Evolutionary conservation across 2,113 vertebrate genomes (phyloP), one percentile per base, ranked within the genome.

Genomic region (Sminthopsis crassicaudata): DNA sequence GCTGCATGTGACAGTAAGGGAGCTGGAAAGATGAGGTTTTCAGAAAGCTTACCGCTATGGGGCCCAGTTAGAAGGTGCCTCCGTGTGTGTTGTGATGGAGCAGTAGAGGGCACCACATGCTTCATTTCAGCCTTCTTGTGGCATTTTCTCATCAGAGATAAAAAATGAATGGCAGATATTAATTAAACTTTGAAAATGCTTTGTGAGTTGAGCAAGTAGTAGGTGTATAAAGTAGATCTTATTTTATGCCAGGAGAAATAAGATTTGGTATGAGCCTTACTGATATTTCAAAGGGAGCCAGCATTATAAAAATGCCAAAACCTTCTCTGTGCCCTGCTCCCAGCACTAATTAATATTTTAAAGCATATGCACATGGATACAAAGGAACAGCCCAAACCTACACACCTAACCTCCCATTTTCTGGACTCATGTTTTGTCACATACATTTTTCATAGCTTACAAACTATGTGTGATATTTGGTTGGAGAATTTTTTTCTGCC

Each of bases 41-140:
- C 89, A 92, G 53, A 46, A 48, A 4, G 53, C 23, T 36, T 22
- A 50, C 60, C 48, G n/a, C 46, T 10, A 53, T 0, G 23, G 36
- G 36, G 8, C 46, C 26, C 42, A 46, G 89, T 26, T 46, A 50
- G 57, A 60, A 48, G 27, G 23, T 50, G 89, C 94, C 94, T 93
- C 36, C 54, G 55, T 90, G 92, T 91, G 52, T 46, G 26, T 90
- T 8, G 30, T 7, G 50, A 2, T 53, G 19, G 23, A 57, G n/a
- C 95, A 22, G 76, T 88, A 98, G 98, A 98, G 97, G 97, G 96
- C 98, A 97, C 97, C 76, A n/a, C 0, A 48, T 30, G 27, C 91
- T 92, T 97, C 96, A 1, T 94, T 92, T 96, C 96, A 92, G 46
- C 57, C 48, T 52, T 91, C 91, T 24, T 89, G 51, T 48, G 53